Base-by-base conservation (phyloP, 2,888 invertebrate genomes). In the Ephialtes manifestator region DNA sequence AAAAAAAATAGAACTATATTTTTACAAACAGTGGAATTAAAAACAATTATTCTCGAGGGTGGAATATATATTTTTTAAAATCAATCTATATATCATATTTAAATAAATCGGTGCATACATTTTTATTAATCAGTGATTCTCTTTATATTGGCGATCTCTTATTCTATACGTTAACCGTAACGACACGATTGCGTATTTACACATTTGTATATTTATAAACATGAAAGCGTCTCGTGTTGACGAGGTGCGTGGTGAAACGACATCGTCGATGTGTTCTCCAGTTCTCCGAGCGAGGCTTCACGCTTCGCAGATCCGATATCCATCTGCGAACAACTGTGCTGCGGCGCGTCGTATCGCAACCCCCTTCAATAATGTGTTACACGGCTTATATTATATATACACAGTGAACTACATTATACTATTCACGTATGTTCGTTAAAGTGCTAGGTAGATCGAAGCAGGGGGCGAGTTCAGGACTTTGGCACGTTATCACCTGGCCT, bases 401-500 rank as follows among this genome's bases (percentile, higher is more conserved):
- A 60, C 51, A 71, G 86, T 87, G 87, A 84, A 87, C 89, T 89
- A 86, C 68, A 75, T 15, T 48, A 77, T 46, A 51, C n/a, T 24
- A 39, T 70, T 35, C 24, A 74, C 74, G 79, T 67, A 55, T 72
- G 81, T 68, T 68, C 67, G 74, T 74, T 81, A 48, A 65, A 81
- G 68, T 35, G 67, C 65, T 24, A 68, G 68, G 43, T 63, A 35
- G 70, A 24, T 51, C 43, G 81, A 43, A 75, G 84, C 65, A 76
- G 83, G 68, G 51, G 53, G 46, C 65, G 74, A 68, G 74, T 75
- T 74, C 63, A 43, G 87, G 88, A 87, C 85, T 84, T 88, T 88
- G 85, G 80, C 88, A 83, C 87, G 84, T 92, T 89, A 90, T 92
- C 91, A 90, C 89, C 92, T 91, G 92, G 89, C 88, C 83, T 81